Conservation (phyloP, 2,113 vertebrate genomes). For the Ibidorhyncha struthersii region DNA sequence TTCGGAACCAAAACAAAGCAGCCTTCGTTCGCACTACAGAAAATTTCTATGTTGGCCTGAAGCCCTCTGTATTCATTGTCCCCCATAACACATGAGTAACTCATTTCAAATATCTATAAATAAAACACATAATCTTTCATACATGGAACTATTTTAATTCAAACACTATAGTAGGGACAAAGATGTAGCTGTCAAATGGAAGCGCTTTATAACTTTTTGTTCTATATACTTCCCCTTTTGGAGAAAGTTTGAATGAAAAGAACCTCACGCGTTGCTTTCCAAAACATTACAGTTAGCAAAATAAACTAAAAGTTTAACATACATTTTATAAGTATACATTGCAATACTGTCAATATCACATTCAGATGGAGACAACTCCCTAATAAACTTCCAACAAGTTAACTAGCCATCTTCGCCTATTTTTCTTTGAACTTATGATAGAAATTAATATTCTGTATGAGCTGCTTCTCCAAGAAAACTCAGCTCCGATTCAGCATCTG, state of each 20-base stretch:
- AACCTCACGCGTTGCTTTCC: neutral
- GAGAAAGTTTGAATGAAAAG: neutral
- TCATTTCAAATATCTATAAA: conserved; percentile 20
- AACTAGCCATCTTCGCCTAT: neutral
- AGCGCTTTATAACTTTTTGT: neutral
- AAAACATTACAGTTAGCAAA: neutral
- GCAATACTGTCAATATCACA: neutral
- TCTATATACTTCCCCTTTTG: neutral
- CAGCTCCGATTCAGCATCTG: neutral
- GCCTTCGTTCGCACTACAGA: neutral
- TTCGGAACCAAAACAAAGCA: neutral
- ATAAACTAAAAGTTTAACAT: neutral
- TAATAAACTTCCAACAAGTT: neutral
- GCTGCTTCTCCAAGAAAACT: neutral
- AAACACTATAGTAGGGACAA: neutral
- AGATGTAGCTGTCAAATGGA: neutral
- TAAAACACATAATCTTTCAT: neutral
- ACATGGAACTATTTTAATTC: neutral
- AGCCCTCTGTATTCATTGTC: neutral
- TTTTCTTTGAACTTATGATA: neutral
- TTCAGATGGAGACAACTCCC: neutral
- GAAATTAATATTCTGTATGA: neutral
- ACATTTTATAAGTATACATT: neutral
- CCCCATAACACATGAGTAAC: neutral
- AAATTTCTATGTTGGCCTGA: neutral